Conservation (phyloP, 1,140 invertebrate species). For the Drosophila arawakana region DNA sequence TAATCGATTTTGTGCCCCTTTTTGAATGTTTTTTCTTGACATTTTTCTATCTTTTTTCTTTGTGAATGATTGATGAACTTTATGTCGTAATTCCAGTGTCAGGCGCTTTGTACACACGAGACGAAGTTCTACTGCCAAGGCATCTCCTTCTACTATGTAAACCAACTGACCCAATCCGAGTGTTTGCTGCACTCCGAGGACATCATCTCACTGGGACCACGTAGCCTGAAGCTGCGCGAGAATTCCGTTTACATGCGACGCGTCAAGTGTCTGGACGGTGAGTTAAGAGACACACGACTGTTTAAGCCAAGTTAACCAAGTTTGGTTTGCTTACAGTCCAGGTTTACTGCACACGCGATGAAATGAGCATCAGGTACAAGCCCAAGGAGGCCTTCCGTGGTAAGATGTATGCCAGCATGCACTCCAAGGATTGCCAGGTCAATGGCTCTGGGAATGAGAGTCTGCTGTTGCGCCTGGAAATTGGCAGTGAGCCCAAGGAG, state of each 20-base stretch:
- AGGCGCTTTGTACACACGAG: slow-evolving; percentile 75
- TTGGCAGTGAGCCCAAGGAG: slow-evolving; percentile 78
- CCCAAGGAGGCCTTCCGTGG: slow-evolving; percentile 87
- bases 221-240: slow-evolving; percentile 73
- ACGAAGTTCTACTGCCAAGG: slow-evolving; percentile 81
- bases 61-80: slow-evolving; percentile 68
- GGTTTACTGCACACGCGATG: slow-evolving; percentile 86
- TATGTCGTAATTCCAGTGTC: slow-evolving; percentile 65
- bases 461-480: slow-evolving; percentile 62
- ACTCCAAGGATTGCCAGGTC: slow-evolving; percentile 86
- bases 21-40: neutral
- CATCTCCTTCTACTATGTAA: slow-evolving; percentile 69
- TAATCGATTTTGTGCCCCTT: slow-evolving; percentile 53
- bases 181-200: slow-evolving; percentile 85
- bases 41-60: no score
- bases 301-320: neutral
- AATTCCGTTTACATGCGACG: slow-evolving; percentile 84
- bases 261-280: slow-evolving; percentile 85
- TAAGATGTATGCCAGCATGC: slow-evolving; percentile 87
- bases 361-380: slow-evolving; percentile 86
- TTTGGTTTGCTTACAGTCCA: slow-evolving; percentile 84
- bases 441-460: slow-evolving; percentile 74
- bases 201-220: slow-evolving; percentile 85
- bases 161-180: slow-evolving; percentile 64
- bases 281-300: slow-evolving; percentile 30